Conservation (phyloP, 1,140 invertebrate genomes). For the Aricia agestis region DNA sequence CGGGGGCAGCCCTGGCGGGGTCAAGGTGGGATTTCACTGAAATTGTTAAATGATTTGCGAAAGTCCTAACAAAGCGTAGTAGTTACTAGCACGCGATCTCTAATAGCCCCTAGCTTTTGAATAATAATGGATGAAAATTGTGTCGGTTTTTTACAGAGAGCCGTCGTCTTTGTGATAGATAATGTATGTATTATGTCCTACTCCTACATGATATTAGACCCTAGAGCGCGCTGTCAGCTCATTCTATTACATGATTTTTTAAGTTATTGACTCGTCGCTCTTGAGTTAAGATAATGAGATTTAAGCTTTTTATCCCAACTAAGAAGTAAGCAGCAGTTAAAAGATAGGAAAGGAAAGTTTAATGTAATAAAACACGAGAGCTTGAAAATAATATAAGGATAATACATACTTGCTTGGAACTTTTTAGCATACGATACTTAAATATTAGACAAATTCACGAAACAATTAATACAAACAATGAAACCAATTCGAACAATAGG, state of each 20-base stretch:
- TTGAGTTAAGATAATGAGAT: too few relatives aligned
- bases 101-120: conserved; percentile 37
- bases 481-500: too few relatives aligned
- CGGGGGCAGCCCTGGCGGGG: conserved; percentile 1
- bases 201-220: neutral
- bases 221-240: too few relatives aligned
- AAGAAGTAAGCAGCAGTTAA: too few relatives aligned
- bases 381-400: too few relatives aligned
- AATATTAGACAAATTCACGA: neutral
- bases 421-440: too few relatives aligned
- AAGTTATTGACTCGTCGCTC: too few relatives aligned
- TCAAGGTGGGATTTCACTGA: conserved; percentile 19
- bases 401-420: too few relatives aligned
- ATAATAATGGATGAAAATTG: conserved; percentile 25
- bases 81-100: conserved; percentile 46
- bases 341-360: too few relatives aligned
- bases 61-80: conserved; percentile 41
- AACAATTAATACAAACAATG: neutral
- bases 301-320: too few relatives aligned
- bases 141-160: conserved; percentile 15
- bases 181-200: conserved; percentile 12
- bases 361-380: too few relatives aligned
- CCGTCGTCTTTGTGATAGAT: conserved; percentile 13
- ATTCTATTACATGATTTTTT: too few relatives aligned
- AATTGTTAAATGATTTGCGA: conserved; percentile 50